These are phyloP conservation scores for Mobula birostris DNA, from an alignment of 2,113 vertebrate genomes.

Conservation along the genomic window DNA sequence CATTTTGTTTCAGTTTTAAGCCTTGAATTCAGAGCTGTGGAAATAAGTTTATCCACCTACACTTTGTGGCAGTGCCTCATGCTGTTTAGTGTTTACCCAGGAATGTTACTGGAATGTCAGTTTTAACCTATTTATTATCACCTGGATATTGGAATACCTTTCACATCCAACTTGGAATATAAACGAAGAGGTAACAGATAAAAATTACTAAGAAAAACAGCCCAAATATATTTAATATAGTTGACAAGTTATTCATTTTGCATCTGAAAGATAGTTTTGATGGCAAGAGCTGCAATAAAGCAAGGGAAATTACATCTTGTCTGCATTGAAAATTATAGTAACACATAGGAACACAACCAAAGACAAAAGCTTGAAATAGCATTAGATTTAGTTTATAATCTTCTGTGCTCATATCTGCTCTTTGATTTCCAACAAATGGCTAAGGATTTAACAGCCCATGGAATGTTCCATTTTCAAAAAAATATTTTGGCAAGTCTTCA, in stretches of 20 bases:
- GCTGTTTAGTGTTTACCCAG: not conserved
- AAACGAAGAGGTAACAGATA: not conserved
- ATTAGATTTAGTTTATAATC: no score
- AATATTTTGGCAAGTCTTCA: not conserved
- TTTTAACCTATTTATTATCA: no score
- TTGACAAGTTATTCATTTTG: not conserved
- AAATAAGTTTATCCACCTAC: not conserved
- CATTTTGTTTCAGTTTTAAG: not conserved
- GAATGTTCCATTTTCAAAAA: not conserved
- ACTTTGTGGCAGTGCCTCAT: no score
- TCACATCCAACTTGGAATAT: not conserved
- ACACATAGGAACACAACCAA: no score
- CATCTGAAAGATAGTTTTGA: not conserved
- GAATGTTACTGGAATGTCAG: not conserved
- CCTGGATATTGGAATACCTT: not conserved
- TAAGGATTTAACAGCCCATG: not conserved
- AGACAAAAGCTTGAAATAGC: no score
- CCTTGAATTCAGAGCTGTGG: not conserved
- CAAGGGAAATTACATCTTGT: not conserved
- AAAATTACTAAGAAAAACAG: not conserved
- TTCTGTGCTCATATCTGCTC: not conserved
- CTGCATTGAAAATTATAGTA: not conserved
- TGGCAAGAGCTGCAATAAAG: not conserved
- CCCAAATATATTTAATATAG: not conserved
- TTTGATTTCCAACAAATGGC: not conserved